phyloP scores from a whole-genome alignment of 2,888 invertebrate species.

The Drosophila picticornis region DNA sequence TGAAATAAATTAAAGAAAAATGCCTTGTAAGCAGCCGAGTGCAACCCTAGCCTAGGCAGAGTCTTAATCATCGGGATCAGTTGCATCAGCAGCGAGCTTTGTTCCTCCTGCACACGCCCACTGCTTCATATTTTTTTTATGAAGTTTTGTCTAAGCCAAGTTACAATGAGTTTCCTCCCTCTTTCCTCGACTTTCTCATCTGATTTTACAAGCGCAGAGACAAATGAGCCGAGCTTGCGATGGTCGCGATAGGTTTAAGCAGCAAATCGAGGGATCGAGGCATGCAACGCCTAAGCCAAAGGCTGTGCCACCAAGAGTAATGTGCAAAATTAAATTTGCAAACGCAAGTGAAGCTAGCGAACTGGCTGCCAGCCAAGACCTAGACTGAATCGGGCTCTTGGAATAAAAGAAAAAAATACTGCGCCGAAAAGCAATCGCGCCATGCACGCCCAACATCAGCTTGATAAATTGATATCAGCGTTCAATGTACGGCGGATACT shows the following conservation, averaged over 20 bases:
- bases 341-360: constrained; percentile 45
- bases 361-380: constrained; percentile 5
- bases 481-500: constrained; percentile 75
- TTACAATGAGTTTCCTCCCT: constrained; percentile 38
- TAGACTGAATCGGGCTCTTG: constrained; percentile 3
- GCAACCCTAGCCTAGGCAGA: constrained; percentile 21
- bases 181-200: neutral
- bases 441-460: constrained; percentile 81
- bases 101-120: constrained; percentile 71
- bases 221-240: constrained; percentile 67
- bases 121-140: constrained; percentile 58
- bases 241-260: constrained; percentile 55
- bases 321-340: constrained; percentile 81
- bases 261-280: constrained; percentile 31
- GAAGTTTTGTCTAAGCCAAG: constrained; percentile 60
- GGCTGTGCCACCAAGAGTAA: constrained; percentile 73
- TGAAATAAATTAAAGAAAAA: constrained; percentile 52
- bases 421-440: constrained; percentile 80
- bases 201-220: constrained; percentile 75
- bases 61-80: constrained; percentile 46
- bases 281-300: constrained; percentile 67
- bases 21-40: constrained; percentile 34
- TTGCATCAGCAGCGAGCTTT: constrained; percentile 20
- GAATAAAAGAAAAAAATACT: constrained; percentile 22
- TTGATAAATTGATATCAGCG: constrained; percentile 85